Percentiles rank a stretch among this genome's conserved stretches.
Conservation (phyloP, 2,888 invertebrate genomes). For the Colostygia pectinataria region DNA sequence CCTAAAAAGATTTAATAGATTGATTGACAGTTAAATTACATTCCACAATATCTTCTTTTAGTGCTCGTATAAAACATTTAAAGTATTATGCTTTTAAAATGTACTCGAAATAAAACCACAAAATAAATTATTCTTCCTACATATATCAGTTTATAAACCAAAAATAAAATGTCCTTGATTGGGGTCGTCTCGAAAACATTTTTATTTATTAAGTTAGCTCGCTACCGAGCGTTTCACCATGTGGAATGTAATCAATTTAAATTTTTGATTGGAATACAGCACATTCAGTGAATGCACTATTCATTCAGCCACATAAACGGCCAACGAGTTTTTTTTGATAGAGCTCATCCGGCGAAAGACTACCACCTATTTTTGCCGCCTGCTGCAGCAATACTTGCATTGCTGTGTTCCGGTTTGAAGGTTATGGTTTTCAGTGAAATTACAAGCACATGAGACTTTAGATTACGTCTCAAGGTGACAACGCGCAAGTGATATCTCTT, state of each 20-base stretch:
- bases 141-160: constrained; percentile 17
- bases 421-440: too few species aligned
- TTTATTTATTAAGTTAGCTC: constrained; percentile 25
- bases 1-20: too few species aligned
- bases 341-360: too few species aligned
- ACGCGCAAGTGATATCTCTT: too few species aligned
- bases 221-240: constrained; percentile 30
- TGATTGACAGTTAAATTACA: too few species aligned
- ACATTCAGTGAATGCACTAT: constrained; percentile 35
- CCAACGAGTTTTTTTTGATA: constrained; percentile 30
- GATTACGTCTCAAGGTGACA: too few species aligned
- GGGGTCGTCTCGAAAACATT: constrained; percentile 26
- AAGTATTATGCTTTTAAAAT: background rate
- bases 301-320: constrained; percentile 30
- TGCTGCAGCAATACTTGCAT: too few species aligned
- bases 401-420: too few species aligned
- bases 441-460: too few species aligned
- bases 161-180: constrained; percentile 24
- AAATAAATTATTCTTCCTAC: constrained; percentile 17
- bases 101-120: background rate
- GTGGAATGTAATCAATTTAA: constrained; percentile 49
- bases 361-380: too few species aligned
- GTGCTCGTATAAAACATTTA: too few species aligned
- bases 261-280: constrained; percentile 46
- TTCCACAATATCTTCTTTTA: too few species aligned